Evolutionary conservation across 2,888 invertebrate species (phyloP).

Genomic region (Eupithecia dodoneata): DNA sequence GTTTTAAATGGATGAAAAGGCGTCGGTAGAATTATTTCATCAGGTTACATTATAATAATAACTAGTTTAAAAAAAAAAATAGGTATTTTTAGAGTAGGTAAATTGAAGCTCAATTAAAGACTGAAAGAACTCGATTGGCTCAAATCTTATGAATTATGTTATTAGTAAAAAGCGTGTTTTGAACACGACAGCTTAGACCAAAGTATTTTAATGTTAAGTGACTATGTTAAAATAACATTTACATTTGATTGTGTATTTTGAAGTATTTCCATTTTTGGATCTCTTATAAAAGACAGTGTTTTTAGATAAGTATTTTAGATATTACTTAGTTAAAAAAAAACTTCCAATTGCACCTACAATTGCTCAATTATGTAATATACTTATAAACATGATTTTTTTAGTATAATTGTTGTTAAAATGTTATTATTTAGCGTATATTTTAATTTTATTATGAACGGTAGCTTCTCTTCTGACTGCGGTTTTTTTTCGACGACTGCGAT

Average conservation of each 20-base stretch:
- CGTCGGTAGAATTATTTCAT: not conserved
- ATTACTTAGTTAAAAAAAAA: constrained; percentile 25
- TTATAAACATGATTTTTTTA: not conserved
- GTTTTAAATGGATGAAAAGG: not conserved
- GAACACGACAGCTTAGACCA: constrained; percentile 46
- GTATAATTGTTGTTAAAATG: not conserved
- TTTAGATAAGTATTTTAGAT: not conserved
- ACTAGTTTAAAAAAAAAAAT: not conserved
- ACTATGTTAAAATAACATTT: not conserved
- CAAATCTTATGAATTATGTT: constrained; percentile 45
- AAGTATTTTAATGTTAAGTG: constrained; percentile 37
- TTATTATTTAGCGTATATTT: not conserved
- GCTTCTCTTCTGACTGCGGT: too few species aligned
- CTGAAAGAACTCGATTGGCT: constrained; percentile 63
- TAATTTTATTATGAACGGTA: not conserved
- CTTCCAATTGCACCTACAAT: constrained; percentile 70
- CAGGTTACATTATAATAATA: not conserved
- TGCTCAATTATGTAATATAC: constrained; percentile 64
- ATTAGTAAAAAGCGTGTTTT: constrained; percentile 42
- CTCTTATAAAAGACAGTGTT: constrained; percentile 54
- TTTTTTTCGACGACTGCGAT: too few species aligned
- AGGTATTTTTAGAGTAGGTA: constrained; percentile 16
- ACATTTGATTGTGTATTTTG: constrained; percentile 15
- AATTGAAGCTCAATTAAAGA: constrained; percentile 57
- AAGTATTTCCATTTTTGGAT: constrained; percentile 40